Base-by-base conservation (phyloP, 2,797 vertebrate genomes). In the Anguilla marmorata region DNA sequence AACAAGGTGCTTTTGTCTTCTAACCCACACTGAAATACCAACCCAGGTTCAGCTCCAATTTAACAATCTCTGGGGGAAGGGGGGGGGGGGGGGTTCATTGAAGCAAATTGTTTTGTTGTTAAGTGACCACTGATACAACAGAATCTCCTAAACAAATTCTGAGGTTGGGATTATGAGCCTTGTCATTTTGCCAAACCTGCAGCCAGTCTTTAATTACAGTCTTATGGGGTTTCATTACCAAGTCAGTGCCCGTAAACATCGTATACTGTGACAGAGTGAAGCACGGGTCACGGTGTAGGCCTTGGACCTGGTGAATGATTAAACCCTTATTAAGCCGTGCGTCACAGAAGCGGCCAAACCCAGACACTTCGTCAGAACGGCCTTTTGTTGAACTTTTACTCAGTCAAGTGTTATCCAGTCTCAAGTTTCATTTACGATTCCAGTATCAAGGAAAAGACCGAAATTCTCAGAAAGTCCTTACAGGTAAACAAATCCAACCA, bases 31-130 rank as follows among this genome's bases (percentile, higher is more conserved):
- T 48, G 79, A 45, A 80, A 80, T 80, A 80, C n/a, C 33, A 33
- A 80, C 76, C 14, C 76, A 48, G 21, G 33, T 45, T 80, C 33
- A 80, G 5, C 5, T 1, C 76, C 16, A 80, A 80, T 2, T 45
- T 41, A 45, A 80, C 16, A 45, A 19, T 33, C 27, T 12, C 27
- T 14, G 37, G 37, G 19, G 16, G 9, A 7, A 6, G 19, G 6
- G 21, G 19, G 3, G 33, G 3, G 33, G 16, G 6, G 8, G 19
- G 3, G 16, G 5, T 85, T 85, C 5, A 41, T 85, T 85, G 54
- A 21, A 24, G 50, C 11, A 85, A 85, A 85, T 85, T 63, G 33
- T 58, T 85, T 3, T n/a, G 79, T 82, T 82, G 79, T 80, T 80
- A 45, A 45, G 21, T 82, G 41, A n/a, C 21, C 19, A 2, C 19